Conservation (phyloP, 2,113 vertebrate genomes). For the Brachyistius frenatus region DNA sequence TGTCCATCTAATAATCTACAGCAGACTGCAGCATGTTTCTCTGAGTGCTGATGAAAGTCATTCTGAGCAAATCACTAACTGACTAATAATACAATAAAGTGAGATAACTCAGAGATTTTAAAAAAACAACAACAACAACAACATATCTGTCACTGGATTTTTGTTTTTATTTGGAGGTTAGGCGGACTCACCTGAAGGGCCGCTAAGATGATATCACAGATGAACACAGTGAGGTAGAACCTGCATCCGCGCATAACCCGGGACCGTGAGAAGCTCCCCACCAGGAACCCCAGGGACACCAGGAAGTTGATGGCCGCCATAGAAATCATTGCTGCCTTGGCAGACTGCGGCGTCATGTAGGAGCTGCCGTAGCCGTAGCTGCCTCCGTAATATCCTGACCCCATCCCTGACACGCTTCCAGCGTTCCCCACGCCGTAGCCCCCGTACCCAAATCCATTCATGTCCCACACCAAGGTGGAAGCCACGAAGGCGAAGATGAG, state of each 20-base stretch:
- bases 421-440: constrained; percentile 46
- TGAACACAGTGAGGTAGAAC: constrained; percentile 87
- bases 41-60: no score
- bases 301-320: constrained; percentile 88
- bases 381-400: constrained; percentile 80
- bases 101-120: no score
- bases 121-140: no score
- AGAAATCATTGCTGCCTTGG: constrained; percentile 90
- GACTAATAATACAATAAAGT: no score
- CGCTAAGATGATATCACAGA: constrained; percentile 85
- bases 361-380: constrained; percentile 80
- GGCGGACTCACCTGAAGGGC: constrained; percentile 77
- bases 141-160: no score
- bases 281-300: constrained; percentile 83
- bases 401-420: constrained; percentile 42
- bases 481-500: constrained; percentile 89
- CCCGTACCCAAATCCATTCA: constrained; percentile 76
- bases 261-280: constrained; percentile 85
- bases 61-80: no score
- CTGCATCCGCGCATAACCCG: constrained; percentile 77
- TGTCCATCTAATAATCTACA: no score
- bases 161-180: background rate
- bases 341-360: constrained; percentile 87
- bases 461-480: constrained; percentile 91
- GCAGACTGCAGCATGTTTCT: no score